phyloP scores from a whole-genome alignment of 2,113 vertebrate species.

The Petroica traversi region DNA sequence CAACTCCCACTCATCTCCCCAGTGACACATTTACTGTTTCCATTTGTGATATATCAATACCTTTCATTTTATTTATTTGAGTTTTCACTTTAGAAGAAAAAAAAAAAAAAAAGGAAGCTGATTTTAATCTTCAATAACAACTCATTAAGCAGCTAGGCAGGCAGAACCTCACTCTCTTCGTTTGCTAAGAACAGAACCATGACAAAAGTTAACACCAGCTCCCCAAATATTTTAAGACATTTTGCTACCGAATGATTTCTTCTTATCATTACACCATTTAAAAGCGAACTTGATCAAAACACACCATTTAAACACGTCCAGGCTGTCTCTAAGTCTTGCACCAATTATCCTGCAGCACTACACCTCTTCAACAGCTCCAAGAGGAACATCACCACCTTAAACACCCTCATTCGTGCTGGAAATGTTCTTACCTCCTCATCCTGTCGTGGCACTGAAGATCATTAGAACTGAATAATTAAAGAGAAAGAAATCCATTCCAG shows the following conservation, averaged over 20 bases:
- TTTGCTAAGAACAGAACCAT: background rate
- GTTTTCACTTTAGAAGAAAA: background rate
- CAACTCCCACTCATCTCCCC: conserved; percentile 21
- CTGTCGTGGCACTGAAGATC: background rate
- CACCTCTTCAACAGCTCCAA: background rate
- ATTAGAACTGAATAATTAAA: background rate
- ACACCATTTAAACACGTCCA: background rate
- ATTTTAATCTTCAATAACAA: background rate
- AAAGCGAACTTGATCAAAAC: conserved; percentile 2
- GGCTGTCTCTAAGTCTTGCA: background rate
- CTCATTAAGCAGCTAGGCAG: background rate
- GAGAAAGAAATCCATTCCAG: background rate
- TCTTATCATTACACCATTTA: background rate
- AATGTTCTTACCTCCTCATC: background rate
- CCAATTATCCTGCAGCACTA: background rate
- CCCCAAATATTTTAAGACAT: background rate
- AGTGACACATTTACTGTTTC: conserved; percentile 19
- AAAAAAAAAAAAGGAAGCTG: background rate
- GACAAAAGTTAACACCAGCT: background rate
- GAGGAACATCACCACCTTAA: background rate
- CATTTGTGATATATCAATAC: conserved; percentile 30
- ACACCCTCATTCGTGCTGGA: background rate
- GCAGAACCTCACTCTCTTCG: background rate
- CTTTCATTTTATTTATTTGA: conserved; percentile 32
- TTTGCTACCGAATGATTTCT: background rate